Evolutionary conservation across 2,888 invertebrate species (phyloP).

Genomic region (Sepioteuthis lessoniana): DNA sequence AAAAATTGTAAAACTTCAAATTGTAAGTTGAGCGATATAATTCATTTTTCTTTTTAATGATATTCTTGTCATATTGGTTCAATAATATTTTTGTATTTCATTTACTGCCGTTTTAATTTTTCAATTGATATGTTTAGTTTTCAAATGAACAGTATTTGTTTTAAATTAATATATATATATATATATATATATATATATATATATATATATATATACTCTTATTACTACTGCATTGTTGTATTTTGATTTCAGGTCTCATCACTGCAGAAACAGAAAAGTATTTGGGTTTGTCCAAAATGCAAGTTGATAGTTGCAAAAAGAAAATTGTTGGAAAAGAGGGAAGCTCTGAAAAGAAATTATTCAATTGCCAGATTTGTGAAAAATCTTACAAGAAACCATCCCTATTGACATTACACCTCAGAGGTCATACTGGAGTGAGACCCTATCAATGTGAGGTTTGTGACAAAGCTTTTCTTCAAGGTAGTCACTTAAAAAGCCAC

Average conservation of each 20-base stretch:
- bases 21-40: no score
- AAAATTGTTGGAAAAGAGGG: not conserved
- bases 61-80: no score
- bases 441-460: not conserved
- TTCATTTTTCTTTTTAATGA: no score
- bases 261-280: not conserved
- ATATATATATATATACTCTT: not conserved
- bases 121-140: no score
- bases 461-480: not conserved
- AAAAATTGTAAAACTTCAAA: no score
- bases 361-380: not conserved
- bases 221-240: not conserved
- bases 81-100: no score
- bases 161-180: no score
- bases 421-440: not conserved
- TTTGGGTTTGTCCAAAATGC: conserved; percentile 2
- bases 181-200: not conserved
- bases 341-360: not conserved
- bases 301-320: not conserved
- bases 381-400: not conserved
- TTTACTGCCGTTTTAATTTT: no score
- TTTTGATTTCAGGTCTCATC: not conserved
- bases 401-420: not conserved
- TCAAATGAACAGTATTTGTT: no score
- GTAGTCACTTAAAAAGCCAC: not conserved